Percentiles rank a stretch among this genome's conserved stretches.
Evolutionary conservation across 2,888 invertebrate species (phyloP).

Genomic region (Axea sp.): DNA sequence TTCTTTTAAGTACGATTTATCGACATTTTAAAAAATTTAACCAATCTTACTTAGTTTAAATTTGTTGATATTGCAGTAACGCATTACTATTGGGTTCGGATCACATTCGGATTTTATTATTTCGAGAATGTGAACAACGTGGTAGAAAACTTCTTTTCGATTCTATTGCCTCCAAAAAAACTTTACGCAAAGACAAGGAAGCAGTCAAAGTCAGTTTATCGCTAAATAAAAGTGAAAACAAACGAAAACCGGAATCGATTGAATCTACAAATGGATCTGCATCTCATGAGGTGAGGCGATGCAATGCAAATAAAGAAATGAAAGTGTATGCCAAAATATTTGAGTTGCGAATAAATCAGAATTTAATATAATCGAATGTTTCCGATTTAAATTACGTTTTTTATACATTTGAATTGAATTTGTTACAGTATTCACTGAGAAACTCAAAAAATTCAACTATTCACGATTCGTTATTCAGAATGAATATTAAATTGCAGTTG

Average conservation of each 20-base stretch:
- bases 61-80: slow-evolving; percentile 80
- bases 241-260: slow-evolving; percentile 67
- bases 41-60: too few species aligned
- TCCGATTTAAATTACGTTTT: too few species aligned
- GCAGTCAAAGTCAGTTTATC: slow-evolving; percentile 42
- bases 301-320: background rate
- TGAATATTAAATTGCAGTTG: too few species aligned
- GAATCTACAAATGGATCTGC: slow-evolving; percentile 84
- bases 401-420: too few species aligned
- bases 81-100: slow-evolving; percentile 84
- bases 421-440: too few species aligned
- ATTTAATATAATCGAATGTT: too few species aligned
- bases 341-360: too few species aligned
- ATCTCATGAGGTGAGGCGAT: slow-evolving; percentile 81
- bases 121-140: slow-evolving; percentile 91
- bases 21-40: too few species aligned
- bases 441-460: too few species aligned
- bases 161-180: slow-evolving; percentile 85
- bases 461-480: too few species aligned
- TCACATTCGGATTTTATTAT: slow-evolving; percentile 90
- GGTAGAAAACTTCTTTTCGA: slow-evolving; percentile 91
- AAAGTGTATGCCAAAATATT: too few species aligned
- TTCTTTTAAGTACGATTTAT: too few species aligned
- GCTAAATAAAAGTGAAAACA: slow-evolving; percentile 38
- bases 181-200: slow-evolving; percentile 68